phyloP scores from a whole-genome alignment of 2,888 invertebrate genomes.

The Pterobdella sp. region DNA sequence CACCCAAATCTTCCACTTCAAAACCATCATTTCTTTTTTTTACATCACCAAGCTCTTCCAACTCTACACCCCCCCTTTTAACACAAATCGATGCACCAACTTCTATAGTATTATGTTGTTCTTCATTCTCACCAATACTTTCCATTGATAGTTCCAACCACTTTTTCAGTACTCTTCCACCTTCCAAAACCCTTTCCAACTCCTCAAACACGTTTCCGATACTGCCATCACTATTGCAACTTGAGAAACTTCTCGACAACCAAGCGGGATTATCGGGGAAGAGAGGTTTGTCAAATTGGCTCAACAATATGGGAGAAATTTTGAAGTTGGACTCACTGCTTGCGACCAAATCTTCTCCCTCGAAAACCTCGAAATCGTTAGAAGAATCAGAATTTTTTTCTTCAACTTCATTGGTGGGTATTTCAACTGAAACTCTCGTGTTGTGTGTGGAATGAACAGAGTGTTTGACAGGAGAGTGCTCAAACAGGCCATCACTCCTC shows the following conservation, averaged over 20 bases:
- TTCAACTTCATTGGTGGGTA: neutral
- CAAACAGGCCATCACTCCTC: neutral
- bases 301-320: neutral
- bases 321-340: neutral
- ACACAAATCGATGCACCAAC: no score
- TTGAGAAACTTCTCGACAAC: neutral
- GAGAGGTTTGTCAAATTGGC: neutral
- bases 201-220: neutral
- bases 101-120: no score
- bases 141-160: conserved; percentile 22
- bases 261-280: neutral
- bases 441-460: neutral
- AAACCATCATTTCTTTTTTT: neutral
- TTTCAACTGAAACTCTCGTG: neutral
- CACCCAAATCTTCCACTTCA: neutral
- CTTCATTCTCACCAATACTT: neutral
- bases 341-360: conserved; percentile 28
- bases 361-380: conserved; percentile 28
- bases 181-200: conserved; percentile 15
- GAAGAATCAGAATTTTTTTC: neutral
- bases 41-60: neutral
- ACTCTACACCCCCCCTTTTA: neutral
- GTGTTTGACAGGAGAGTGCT: neutral
- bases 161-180: conserved; percentile 20
- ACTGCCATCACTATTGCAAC: neutral